A percentile compares a stretch with the other conserved stretches of the same genome.
These are phyloP conservation scores for Mobula birostris DNA, from an alignment of 2,113 vertebrate species.

Conservation along the genomic window DNA sequence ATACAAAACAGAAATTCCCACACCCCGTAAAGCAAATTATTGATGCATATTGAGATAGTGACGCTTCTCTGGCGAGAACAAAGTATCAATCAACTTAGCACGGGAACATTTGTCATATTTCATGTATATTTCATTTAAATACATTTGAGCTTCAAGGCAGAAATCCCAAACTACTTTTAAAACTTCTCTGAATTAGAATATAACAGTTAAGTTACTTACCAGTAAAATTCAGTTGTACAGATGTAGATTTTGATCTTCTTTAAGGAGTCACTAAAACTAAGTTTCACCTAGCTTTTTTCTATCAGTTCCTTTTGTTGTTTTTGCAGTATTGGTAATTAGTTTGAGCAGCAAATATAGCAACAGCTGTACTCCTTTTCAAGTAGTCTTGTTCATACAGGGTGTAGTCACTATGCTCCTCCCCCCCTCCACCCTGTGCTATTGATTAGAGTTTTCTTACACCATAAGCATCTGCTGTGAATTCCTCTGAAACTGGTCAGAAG, in stretches of 20 bases:
- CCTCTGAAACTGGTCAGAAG: not conserved
- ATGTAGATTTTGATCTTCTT: not conserved
- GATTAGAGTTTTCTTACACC: not conserved
- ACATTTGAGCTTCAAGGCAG: not conserved
- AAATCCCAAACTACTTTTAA: not conserved
- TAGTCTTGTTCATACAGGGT: not conserved
- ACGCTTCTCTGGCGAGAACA: not conserved
- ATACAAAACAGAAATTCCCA: not conserved
- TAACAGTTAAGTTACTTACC: not conserved
- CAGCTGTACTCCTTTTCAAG: not conserved
- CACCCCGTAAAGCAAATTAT: not conserved
- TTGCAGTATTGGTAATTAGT: not conserved
- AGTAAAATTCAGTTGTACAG: too few relatives aligned
- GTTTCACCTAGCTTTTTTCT: not conserved
- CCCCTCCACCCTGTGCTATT: not conserved
- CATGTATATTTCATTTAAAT: too few relatives aligned
- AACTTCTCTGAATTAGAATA: not conserved
- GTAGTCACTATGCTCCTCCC: not conserved
- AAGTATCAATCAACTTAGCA: not conserved
- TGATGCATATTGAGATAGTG: too few relatives aligned
- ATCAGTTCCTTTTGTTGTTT: not conserved
- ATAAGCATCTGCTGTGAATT: not conserved
- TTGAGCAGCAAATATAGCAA: not conserved
- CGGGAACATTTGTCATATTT: not conserved
- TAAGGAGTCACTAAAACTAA: not conserved